Conservation (phyloP, 2,113 vertebrate genomes). For the Leptobrachium ailaonicum region DNA sequence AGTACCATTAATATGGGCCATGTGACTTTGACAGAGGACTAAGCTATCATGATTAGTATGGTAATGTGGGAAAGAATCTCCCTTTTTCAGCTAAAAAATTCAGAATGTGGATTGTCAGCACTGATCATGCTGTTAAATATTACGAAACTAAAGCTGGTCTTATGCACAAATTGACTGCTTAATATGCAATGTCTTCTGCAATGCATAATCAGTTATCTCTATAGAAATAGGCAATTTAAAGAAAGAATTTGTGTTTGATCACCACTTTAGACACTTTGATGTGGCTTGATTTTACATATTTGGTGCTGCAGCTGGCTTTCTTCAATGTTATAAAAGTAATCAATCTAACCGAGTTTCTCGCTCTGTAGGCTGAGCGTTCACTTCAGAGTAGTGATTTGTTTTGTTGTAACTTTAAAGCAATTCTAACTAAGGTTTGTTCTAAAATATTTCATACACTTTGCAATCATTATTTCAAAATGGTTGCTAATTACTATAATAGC, state of each 20-base stretch:
- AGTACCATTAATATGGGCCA: not conserved
- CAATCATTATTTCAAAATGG: conserved; percentile 15
- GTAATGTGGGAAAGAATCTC: not conserved
- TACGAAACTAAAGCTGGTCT: conserved; percentile 30
- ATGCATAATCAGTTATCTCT: conserved; percentile 43
- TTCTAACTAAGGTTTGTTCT: conserved; percentile 17
- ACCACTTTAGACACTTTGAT: conserved; percentile 46
- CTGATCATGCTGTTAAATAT: conserved; percentile 28
- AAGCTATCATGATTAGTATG: conserved; percentile 15
- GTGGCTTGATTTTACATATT: conserved; percentile 47
- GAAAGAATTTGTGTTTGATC: conserved; percentile 43
- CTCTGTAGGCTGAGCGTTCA: conserved; percentile 18
- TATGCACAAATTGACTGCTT: conserved; percentile 40
- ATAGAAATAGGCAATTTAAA: conserved; percentile 47
- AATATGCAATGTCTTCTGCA: conserved; percentile 42
- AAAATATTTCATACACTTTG: conserved; percentile 16
- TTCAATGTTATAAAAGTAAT: conserved; percentile 36
- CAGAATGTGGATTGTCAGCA: conserved; percentile 40
- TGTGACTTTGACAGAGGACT: not conserved
- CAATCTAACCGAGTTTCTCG: conserved; percentile 27
- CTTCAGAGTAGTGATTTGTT: conserved; percentile 39
- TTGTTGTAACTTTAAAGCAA: conserved; percentile 37
- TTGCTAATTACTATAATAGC: conserved; percentile 23
- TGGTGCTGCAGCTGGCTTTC: conserved; percentile 32
- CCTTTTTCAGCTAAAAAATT: conserved; percentile 2